Evolutionary conservation across 2,797 vertebrate species (phyloP).

Genomic region (Pseudopleuronectes americanus): DNA sequence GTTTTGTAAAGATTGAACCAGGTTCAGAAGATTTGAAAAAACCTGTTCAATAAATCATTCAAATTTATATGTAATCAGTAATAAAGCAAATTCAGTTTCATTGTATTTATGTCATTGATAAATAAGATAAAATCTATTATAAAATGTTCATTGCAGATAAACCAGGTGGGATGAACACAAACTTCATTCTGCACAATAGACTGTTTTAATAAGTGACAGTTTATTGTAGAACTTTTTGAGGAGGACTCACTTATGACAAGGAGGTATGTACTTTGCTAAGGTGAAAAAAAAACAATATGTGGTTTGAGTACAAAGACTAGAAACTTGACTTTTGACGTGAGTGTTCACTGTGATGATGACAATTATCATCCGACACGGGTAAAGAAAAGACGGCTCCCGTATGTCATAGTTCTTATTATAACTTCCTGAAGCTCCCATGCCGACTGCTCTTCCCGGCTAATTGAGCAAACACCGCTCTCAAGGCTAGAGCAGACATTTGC

Average conservation of each 20-base stretch:
- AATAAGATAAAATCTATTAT: no score
- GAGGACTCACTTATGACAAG: neutral
- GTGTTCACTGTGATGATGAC: neutral
- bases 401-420: constrained; percentile 4
- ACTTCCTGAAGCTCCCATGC: neutral
- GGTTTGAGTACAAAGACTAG: neutral
- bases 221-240: no score
- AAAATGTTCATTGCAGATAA: no score
- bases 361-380: neutral
- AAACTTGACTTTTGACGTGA: neutral
- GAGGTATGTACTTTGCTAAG: neutral
- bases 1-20: no score
- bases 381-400: neutral
- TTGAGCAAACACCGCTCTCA: constrained; percentile 39
- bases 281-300: neutral
- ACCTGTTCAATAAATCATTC: no score
- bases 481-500: constrained; percentile 49
- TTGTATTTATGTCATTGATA: no score
- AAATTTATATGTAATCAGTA: no score
- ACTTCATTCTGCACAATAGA: no score
- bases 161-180: no score
- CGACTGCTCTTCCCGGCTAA: constrained; percentile 29
- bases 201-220: no score
- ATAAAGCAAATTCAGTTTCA: no score
- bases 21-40: no score